Base-by-base conservation (phyloP, 2,113 vertebrate genomes). In the Trichechus manatus region DNA sequence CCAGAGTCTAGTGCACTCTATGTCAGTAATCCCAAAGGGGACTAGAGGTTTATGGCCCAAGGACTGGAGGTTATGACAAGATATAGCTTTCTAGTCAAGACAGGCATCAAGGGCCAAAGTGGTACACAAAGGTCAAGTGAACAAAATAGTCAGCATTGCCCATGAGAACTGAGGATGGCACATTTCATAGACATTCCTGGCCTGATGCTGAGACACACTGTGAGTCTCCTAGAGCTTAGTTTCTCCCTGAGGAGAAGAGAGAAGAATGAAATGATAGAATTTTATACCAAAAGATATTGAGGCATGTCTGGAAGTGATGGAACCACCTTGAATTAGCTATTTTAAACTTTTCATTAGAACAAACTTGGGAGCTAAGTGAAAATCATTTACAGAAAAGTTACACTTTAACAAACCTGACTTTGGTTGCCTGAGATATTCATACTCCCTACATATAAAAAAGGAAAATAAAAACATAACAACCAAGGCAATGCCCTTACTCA, bases 311-410 rank as follows among this genome's bases (percentile, higher is more conserved):
- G 10, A 70, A 77, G n/a, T 70, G n/a, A 44, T 29, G 66, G 50
- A 82, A 27, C 50, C 17, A 42, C 15, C 27, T 29, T 87, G 15
- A 91, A 82, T 82, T 77, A 44, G 15, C 44, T 85, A 84, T 7
- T 50, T 85, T 29, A 87, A 31, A 23, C 39, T 91, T 93, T 64
- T 29, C 50, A 56, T 39, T 59, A 87, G 33, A 59, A 31, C 15
- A 83, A 59, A 90, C 14, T 66, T 39, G 66, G 91, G 36, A 86
- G n/a, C 22, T 77, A 61, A 77, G 15, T 89, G 72, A 91, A 89
- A 95, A 84, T 82, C 3, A 91, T 78, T 80, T 31, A 50, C 47
- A 78, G 44, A 79, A 85, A 81, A 9, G 19, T 22, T 82, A 33
- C 2, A 19, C 47, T 82, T 91, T 84, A 86, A 17, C 56, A 82